Evolutionary conservation across 2,888 invertebrate genomes (phyloP).

Genomic region (Meandrusa payeni): DNA sequence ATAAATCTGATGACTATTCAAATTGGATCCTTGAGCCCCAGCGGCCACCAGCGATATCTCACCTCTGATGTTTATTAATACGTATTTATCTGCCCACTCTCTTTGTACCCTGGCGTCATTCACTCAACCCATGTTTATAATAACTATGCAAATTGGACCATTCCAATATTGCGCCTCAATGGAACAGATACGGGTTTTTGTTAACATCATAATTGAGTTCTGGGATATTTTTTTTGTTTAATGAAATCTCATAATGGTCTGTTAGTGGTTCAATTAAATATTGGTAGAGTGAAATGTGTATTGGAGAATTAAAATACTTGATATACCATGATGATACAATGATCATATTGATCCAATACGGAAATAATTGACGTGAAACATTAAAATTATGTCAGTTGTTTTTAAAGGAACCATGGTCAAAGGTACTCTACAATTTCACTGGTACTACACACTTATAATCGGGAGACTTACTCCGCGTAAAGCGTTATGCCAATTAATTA

Average conservation of each 20-base stretch:
- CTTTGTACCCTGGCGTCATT: constrained; percentile 39
- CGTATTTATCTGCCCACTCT: constrained; percentile 38
- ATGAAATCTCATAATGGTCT: not conserved
- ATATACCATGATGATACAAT: no score
- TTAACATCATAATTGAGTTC: constrained; percentile 49
- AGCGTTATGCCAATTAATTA: no score
- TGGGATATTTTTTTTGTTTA: constrained; percentile 41
- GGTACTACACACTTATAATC: no score
- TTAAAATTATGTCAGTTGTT: no score
- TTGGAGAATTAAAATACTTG: no score
- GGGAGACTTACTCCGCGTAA: no score
- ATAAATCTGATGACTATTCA: constrained; percentile 9
- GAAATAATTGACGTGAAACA: no score
- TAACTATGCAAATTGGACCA: constrained; percentile 71
- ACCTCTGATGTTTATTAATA: constrained; percentile 26
- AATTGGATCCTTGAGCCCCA: constrained; percentile 9
- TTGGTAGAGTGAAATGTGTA: no score
- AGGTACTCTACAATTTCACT: no score
- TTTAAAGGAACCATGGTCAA: no score
- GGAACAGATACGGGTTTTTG: constrained; percentile 56
- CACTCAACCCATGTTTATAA: constrained; percentile 62
- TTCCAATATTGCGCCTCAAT: constrained; percentile 65
- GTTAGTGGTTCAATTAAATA: not conserved
- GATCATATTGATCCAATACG: no score
- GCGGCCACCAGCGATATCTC: constrained; percentile 18